Evolutionary conservation across 1,140 invertebrate species (phyloP).

Genomic region (Heliothis virescens): DNA sequence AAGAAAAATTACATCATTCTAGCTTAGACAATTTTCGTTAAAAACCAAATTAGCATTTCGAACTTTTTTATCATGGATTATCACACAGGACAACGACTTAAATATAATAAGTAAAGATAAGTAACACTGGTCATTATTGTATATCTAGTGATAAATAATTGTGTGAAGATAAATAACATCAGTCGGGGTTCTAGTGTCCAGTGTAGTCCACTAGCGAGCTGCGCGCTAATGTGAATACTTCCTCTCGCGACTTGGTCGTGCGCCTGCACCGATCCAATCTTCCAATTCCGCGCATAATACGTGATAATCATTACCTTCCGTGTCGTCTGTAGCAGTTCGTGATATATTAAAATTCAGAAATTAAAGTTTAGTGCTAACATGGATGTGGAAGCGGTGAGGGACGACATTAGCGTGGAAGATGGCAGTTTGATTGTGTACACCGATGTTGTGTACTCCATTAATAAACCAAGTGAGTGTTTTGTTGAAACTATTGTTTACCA

Average conservation of each 20-base stretch:
- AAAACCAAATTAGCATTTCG: background rate
- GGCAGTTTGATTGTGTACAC: conserved; percentile 65
- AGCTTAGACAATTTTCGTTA: no score
- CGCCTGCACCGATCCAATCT: conserved; percentile 41
- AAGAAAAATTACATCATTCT: no score
- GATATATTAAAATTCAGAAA: background rate
- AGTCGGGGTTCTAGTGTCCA: conserved; percentile 2
- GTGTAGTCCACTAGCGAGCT: background rate
- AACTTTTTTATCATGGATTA: background rate
- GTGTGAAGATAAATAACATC: conserved; percentile 10
- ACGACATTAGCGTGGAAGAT: conserved; percentile 70
- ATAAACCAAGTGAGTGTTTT: conserved; percentile 18
- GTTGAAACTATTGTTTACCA: background rate
- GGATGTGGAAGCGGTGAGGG: conserved; percentile 70
- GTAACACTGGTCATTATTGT: conserved; percentile 35
- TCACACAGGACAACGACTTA: background rate
- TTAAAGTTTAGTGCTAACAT: conserved; percentile 56
- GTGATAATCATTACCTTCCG: conserved; percentile 32
- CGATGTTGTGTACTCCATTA: conserved; percentile 49
- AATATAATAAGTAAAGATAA: conserved; percentile 32
- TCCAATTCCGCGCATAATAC: conserved; percentile 43
- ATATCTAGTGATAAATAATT: conserved; percentile 34
- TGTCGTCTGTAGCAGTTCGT: conserved; percentile 17
- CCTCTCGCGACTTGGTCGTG: conserved; percentile 20
- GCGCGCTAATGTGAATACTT: conserved; percentile 1